phyloP scores from a whole-genome alignment of 2,888 invertebrate species.

The Leucophenga maculata region DNA sequence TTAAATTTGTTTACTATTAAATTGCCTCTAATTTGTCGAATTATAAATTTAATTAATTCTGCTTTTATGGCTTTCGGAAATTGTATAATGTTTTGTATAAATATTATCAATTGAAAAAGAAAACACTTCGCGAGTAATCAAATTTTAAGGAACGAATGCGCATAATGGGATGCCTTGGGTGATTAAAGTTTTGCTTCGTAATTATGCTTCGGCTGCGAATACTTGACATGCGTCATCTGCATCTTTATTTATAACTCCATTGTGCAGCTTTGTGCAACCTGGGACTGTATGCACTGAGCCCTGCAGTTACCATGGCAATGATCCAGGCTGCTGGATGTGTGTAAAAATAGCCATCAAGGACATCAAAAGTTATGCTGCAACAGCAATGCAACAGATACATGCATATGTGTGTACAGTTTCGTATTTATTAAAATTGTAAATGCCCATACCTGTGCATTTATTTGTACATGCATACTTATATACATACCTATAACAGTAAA shows the following conservation, averaged over 20 bases:
- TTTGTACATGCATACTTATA: not conserved
- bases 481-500: not conserved
- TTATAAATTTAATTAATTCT: slow-evolving; percentile 61
- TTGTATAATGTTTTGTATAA: not conserved
- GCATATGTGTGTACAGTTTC: too few relatives aligned
- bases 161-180: too few relatives aligned
- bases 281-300: too few relatives aligned
- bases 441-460: too few relatives aligned
- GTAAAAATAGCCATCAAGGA: slow-evolving; percentile 10
- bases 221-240: too few relatives aligned
- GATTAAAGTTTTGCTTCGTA: too few relatives aligned
- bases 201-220: too few relatives aligned
- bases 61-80: not conserved
- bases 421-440: too few relatives aligned
- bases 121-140: too few relatives aligned
- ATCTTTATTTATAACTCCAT: too few relatives aligned
- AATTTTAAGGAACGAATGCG: too few relatives aligned
- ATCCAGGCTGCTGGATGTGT: slow-evolving; percentile 4
- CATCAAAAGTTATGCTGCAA: not conserved
- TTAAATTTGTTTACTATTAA: slow-evolving; percentile 9
- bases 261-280: not conserved
- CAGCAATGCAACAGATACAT: slow-evolving; percentile 4
- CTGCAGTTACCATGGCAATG: slow-evolving; percentile 17
- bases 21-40: slow-evolving; percentile 53
- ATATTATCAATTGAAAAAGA: too few relatives aligned